Base-by-base conservation (phyloP, 2,113 vertebrate species). In the Anoplopoma fimbria region DNA sequence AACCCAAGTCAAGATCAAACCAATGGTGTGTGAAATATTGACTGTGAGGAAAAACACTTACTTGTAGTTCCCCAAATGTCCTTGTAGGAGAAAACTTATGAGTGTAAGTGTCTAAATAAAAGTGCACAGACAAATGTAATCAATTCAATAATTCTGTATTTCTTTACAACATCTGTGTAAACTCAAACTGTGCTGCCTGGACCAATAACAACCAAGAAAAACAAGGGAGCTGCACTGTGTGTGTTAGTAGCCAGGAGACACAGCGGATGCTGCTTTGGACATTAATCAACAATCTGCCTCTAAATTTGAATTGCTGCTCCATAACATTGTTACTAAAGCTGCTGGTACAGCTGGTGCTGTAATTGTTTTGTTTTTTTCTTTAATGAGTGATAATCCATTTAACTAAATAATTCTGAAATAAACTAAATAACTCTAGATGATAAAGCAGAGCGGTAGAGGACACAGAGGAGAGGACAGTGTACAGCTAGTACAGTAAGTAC, bases 181-280 rank as follows among this genome's bases (percentile, higher is more conserved):
- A 23, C 51, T 55, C 8, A 40, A 55, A 23, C 42, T 53, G 64
- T 21, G 25, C n/a, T 13, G 38, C 2, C 23, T 25, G 19, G 15
- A 42, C 33, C 38, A 29, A 33, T 1, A n/a, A 51, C 73, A 60
- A 57, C 12, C 23, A 45, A 23, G 4, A 61, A 47, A 57, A 4
- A 34, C 6, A n/a, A 19, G 36, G 12, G 7, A 51, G 9, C 8
- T 21, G 64, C 4, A 25, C 13, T 25, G 12, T 68, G 49, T 51
- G 45, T 38, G 42, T 58, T 58, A 57, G n/a, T 27, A 25, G 74
- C 9, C 38, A 64, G 62, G n/a, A 69, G 47, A 57, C 70, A 53
- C 42, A 65, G 47, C 60, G 68, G 60, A 77, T 84, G 84, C 49
- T 27, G 14, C 79, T 77, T 71, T 75, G 31, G 47, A 68, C 31